Conservation (phyloP, 2,797 vertebrate genomes). For the Psittacula derbiana region DNA sequence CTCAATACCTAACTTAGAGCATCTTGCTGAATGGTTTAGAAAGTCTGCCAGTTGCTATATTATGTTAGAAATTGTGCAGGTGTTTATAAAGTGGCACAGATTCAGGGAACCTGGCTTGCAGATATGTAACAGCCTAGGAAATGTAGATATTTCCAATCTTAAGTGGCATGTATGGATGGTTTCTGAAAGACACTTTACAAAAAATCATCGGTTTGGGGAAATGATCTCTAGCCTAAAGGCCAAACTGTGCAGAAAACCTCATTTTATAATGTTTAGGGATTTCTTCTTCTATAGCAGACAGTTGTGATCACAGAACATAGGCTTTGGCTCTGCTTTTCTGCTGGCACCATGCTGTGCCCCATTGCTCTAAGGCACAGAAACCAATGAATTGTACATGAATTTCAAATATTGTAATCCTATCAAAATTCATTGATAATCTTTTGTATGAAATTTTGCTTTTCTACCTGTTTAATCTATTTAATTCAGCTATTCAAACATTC, state of each 20-base stretch:
- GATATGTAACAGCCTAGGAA: not conserved
- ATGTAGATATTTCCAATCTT: not conserved
- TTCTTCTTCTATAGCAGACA: not conserved
- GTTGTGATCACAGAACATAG: not conserved
- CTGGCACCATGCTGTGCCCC: not conserved
- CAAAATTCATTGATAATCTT: not conserved
- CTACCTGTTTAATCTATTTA: not conserved
- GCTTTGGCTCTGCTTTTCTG: not conserved
- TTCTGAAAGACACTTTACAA: not conserved
- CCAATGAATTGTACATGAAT: not conserved
- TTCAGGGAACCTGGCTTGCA: not conserved
- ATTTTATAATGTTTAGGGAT: not conserved
- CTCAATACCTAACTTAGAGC: not conserved
- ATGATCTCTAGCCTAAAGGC: not conserved
- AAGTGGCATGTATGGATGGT: not conserved
- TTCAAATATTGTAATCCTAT: not conserved
- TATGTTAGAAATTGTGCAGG: not conserved
- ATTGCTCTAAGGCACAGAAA: not conserved
- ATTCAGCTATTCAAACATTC: constrained; percentile 18
- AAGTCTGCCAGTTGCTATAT: not conserved
- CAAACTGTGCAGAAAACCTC: not conserved
- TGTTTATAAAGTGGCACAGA: not conserved
- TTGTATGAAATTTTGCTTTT: not conserved
- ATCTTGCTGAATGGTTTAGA: not conserved
- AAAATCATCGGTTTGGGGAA: not conserved